Evolutionary conservation across 2,888 invertebrate genomes (phyloP).

Genomic region (Drosophila sordidula): DNA sequence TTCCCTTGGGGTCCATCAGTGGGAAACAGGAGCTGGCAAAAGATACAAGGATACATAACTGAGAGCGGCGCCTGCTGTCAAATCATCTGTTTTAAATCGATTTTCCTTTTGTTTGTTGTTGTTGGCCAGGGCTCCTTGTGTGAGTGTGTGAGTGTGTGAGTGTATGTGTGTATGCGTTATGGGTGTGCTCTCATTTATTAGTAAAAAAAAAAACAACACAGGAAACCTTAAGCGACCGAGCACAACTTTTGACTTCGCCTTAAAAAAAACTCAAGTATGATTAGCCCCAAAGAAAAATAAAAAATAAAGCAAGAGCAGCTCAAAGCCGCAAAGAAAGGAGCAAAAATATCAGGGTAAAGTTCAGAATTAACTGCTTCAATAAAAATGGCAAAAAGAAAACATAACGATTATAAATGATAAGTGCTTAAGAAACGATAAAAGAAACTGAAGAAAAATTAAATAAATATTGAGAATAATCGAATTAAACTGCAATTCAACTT

Average conservation of each 20-base stretch:
- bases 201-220: background rate
- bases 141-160: background rate
- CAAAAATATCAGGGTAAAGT: no score
- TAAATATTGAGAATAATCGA: background rate
- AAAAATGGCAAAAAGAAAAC: background rate
- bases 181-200: slow-evolving; percentile 14
- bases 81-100: slow-evolving; percentile 79
- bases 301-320: slow-evolving; percentile 1
- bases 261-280: slow-evolving; percentile 29
- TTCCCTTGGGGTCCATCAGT: background rate
- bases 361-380: no score
- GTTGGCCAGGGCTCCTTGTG: slow-evolving; percentile 22
- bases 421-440: background rate
- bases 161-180: slow-evolving; percentile 17
- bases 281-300: slow-evolving; percentile 22
- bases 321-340: background rate
- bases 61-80: slow-evolving; percentile 52
- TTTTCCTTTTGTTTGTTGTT: slow-evolving; percentile 65
- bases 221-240: no score
- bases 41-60: slow-evolving; percentile 36
- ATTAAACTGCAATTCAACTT: background rate
- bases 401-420: background rate
- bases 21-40: slow-evolving; percentile 7
- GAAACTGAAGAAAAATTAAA: background rate
- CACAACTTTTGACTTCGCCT: slow-evolving; percentile 14